Evolutionary conservation across 1,140 invertebrate species (phyloP).

Genomic region (Archivesica marissinica): DNA sequence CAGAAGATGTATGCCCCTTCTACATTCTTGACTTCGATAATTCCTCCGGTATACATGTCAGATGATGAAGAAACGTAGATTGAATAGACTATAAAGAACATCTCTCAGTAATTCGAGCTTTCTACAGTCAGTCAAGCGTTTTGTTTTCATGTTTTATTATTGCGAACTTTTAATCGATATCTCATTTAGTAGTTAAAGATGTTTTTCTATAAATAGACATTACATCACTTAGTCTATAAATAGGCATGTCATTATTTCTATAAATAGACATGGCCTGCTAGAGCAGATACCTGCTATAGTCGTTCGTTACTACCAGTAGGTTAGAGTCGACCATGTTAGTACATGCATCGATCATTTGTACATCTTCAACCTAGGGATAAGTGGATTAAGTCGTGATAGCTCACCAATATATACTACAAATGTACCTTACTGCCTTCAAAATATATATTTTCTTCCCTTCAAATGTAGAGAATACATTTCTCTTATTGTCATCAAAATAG

Average conservation of each 20-base stretch:
- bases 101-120: constrained; percentile 64
- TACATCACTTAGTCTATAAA: neutral
- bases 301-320: too few relatives aligned
- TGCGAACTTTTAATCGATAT: neutral
- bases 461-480: neutral
- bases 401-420: neutral
- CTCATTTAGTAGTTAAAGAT: neutral
- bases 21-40: constrained; percentile 92
- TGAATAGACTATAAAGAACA: constrained; percentile 28
- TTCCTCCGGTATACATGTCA: constrained; percentile 86
- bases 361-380: neutral
- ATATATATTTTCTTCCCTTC: too few relatives aligned
- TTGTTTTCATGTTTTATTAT: neutral
- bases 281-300: too few relatives aligned
- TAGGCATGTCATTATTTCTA: neutral
- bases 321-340: too few relatives aligned
- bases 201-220: neutral
- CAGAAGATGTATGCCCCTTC: constrained; percentile 84
- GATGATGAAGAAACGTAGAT: constrained; percentile 78
- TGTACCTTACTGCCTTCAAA: too few relatives aligned
- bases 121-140: neutral
- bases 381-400: neutral
- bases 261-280: too few relatives aligned
- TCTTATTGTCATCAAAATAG: neutral
- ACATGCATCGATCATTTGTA: too few relatives aligned